Evolutionary conservation across 2,888 invertebrate species (phyloP).

Genomic region (Hermaeophaga mercurialis): DNA sequence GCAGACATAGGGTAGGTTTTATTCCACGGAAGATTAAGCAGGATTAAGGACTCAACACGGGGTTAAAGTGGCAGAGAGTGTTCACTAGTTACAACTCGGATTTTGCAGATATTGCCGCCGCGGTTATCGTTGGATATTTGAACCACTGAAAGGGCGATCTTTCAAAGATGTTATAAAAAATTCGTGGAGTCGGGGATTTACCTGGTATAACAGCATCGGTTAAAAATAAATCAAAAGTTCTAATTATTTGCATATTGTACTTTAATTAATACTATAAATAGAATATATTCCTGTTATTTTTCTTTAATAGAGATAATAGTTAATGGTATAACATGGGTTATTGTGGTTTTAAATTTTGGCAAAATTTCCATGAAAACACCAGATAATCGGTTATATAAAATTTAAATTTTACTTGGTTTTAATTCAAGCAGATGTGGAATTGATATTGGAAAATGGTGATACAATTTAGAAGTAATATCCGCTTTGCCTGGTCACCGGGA

Average conservation of each 20-base stretch:
- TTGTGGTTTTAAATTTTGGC: too few relatives aligned
- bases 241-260: too few relatives aligned
- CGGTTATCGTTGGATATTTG: slow-evolving; percentile 8
- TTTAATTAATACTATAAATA: too few relatives aligned
- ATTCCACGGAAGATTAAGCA: slow-evolving; percentile 13
- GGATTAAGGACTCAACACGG: slow-evolving; percentile 15
- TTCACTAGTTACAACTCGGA: slow-evolving; percentile 10
- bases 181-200: too few relatives aligned
- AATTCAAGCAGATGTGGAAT: neutral
- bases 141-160: slow-evolving; percentile 4
- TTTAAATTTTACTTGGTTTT: slow-evolving; percentile 1
- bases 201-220: too few relatives aligned
- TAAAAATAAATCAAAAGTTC: too few relatives aligned
- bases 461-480: slow-evolving; percentile 15
- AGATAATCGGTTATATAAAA: too few relatives aligned
- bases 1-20: slow-evolving; percentile 17
- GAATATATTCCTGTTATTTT: too few relatives aligned
- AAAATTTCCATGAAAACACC: too few relatives aligned
- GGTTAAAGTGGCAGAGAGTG: slow-evolving; percentile 16
- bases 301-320: too few relatives aligned
- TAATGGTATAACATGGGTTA: too few relatives aligned
- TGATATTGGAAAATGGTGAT: slow-evolving; percentile 3
- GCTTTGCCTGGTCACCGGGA: slow-evolving; percentile 2
- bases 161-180: slow-evolving; percentile 10
- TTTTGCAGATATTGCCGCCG: slow-evolving; percentile 5